Conservation (phyloP, 2,888 invertebrate genomes). For the Prosopocoilus inquinatus region DNA sequence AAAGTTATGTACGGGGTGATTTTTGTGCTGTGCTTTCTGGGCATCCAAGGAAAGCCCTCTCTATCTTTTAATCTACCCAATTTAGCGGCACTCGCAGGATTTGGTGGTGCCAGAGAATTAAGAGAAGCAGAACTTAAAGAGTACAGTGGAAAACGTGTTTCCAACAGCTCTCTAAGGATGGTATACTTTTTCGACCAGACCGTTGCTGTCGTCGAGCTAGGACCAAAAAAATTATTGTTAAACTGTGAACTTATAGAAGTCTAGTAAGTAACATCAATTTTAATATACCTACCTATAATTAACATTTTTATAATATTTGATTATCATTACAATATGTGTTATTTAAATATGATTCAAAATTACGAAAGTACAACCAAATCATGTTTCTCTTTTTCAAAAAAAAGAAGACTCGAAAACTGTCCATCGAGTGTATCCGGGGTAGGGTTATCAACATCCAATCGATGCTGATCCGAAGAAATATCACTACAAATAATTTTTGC, state of each 20-base stretch:
- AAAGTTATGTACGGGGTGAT: constrained; percentile 8
- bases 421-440: too few species aligned
- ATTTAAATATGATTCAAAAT: too few species aligned
- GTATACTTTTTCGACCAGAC: constrained; percentile 81
- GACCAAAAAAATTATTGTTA: constrained; percentile 65
- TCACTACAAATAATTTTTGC: too few species aligned
- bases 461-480: too few species aligned
- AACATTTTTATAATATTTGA: not conserved
- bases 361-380: too few species aligned
- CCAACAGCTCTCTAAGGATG: constrained; percentile 68
- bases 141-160: constrained; percentile 64
- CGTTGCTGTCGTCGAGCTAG: constrained; percentile 78
- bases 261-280: constrained; percentile 63
- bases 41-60: constrained; percentile 41
- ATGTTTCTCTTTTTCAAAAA: too few species aligned
- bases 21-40: constrained; percentile 27
- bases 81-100: constrained; percentile 33
- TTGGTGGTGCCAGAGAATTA: constrained; percentile 24
- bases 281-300: not conserved
- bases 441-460: too few species aligned
- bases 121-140: constrained; percentile 53
- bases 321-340: not conserved
- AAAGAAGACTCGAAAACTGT: too few species aligned
- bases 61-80: constrained; percentile 39
- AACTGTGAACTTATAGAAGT: constrained; percentile 84